Evolutionary conservation across 1,140 invertebrate genomes (phyloP).

Genomic region (Hylaeus anthracinus): DNA sequence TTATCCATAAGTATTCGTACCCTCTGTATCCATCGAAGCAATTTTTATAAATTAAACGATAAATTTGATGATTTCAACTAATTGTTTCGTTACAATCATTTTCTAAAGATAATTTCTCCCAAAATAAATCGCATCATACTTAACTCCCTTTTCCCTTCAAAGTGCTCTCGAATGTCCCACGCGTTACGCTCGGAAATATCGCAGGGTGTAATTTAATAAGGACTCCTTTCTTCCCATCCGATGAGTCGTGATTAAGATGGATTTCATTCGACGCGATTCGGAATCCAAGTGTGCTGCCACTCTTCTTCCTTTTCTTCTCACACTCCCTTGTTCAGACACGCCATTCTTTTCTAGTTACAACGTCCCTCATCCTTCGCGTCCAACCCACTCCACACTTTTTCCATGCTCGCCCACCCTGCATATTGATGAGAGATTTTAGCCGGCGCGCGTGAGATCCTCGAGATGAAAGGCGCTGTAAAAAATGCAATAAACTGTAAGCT

Average conservation of each 20-base stretch:
- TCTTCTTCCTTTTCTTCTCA: conserved; percentile 1
- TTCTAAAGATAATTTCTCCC: too few species aligned
- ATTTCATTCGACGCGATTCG: conserved; percentile 19
- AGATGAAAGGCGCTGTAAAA: conserved; percentile 65
- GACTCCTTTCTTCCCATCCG: conserved; percentile 12
- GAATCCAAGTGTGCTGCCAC: conserved; percentile 14
- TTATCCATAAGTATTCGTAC: too few species aligned
- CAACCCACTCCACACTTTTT: conserved; percentile 32
- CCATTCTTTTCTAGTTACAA: not conserved
- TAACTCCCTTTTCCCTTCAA: not conserved
- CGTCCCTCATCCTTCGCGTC: conserved; percentile 13
- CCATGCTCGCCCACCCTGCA: conserved; percentile 51
- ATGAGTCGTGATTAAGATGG: conserved; percentile 28
- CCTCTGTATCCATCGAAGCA: too few species aligned
- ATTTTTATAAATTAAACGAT: too few species aligned
- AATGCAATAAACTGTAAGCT: conserved; percentile 68
- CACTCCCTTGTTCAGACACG: not conserved
- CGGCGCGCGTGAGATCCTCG: conserved; percentile 52
- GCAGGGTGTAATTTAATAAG: conserved; percentile 34
- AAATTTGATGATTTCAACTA: too few species aligned
- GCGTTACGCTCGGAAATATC: not conserved
- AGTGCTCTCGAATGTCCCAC: not conserved
- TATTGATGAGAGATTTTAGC: conserved; percentile 67
- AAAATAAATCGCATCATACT: too few species aligned
- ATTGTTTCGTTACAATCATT: too few species aligned